Evolutionary conservation across 2,888 invertebrate genomes (phyloP), one percentile per base, ranked within the genome.

Genomic region (Lomographa bimaculata): DNA sequence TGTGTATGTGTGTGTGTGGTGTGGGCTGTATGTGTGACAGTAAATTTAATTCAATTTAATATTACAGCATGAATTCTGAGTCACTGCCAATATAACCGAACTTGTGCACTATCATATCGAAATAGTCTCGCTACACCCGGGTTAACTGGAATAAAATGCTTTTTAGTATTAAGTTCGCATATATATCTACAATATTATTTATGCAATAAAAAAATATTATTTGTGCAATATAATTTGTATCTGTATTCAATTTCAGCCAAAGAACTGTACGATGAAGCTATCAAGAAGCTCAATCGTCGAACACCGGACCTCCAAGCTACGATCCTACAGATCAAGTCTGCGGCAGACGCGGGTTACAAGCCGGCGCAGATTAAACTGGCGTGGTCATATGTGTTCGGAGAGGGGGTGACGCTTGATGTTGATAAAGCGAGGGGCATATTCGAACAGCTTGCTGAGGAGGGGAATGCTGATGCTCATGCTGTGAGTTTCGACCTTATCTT

Each of bases 381-480:
- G 0, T 97, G 98, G 96, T 95, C 95, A 0, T 91, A 95, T 58
- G 78, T 99, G 3, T 93, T 97, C 60, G 98, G 98, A 0, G 95
- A 91, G 65, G 95, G 92, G 43, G 85, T 96, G 6, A 91, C 92
- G 20, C 93, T 96, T 58, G 94, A 98, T 73, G 87, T 97, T 41
- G 89, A 93, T 4, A 92, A 91, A 36, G 97, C 98, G 0, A 92
- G 91, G 59, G 82, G 90, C 23, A 93, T 94, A 51, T 98, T 98
- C 66, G 91, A 93, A 43, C 92, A 92, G 56, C 84, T 98, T 18
- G 93, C 94, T 0, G 91, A 92, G 4, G 85, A 91, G 17, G 98
- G 98, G 0, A 91, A 95, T 34, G 93, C 97, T 1, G 95, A 96
- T 62, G 98, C 97, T 5, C 98, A 98, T 80, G 94, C 97, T 91